phyloP scores from a whole-genome alignment of 2,113 vertebrate species.

The Gavialis gangeticus region DNA sequence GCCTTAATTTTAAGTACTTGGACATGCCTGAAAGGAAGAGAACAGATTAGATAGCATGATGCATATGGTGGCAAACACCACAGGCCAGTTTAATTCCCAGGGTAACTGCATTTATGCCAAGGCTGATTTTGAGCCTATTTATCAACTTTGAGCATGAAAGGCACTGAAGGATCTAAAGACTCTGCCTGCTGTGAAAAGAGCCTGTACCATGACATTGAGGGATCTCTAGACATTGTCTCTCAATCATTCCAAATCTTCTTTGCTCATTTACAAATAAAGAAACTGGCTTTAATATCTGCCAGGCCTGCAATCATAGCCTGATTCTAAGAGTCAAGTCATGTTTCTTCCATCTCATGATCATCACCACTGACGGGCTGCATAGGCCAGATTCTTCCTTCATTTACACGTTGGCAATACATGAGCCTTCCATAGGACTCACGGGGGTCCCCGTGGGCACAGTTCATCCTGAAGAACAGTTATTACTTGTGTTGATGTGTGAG shows the following conservation, averaged over 20 bases:
- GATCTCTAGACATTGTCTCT: neutral
- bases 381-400: slow-evolving; percentile 46
- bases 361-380: slow-evolving; percentile 22
- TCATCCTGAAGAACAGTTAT: slow-evolving; percentile 45
- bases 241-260: neutral
- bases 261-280: neutral
- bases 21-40: neutral
- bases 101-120: neutral
- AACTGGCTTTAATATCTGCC: neutral
- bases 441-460: slow-evolving; percentile 21
- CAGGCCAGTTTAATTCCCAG: neutral
- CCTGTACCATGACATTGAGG: neutral
- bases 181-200: neutral
- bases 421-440: slow-evolving; percentile 22
- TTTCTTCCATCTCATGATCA: neutral
- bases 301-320: neutral
- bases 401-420: slow-evolving; percentile 53
- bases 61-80: neutral
- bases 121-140: neutral
- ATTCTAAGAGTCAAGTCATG: neutral
- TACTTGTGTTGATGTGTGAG: slow-evolving; percentile 45
- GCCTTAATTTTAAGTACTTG: neutral
- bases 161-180: neutral
- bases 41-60: neutral
- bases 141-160: neutral